Evolutionary conservation across 2,888 invertebrate genomes (phyloP).

Genomic region (Lepidochrysops patricia): DNA sequence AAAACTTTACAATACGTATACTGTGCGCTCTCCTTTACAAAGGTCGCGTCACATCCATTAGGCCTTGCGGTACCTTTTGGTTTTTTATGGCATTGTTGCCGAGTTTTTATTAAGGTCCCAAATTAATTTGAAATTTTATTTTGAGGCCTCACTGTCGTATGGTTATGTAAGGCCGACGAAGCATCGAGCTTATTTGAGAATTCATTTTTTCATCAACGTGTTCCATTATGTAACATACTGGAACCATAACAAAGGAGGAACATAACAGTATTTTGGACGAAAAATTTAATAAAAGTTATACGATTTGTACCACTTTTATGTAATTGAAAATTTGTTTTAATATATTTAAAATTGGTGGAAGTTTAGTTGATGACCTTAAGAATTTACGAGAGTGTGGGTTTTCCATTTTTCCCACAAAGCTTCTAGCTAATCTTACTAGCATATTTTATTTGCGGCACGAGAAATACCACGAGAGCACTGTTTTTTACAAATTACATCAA

Average conservation of each 20-base stretch:
- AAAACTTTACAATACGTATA: not conserved
- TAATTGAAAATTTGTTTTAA: no score
- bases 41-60: slow-evolving; percentile 26
- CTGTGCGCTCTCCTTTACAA: slow-evolving; percentile 20
- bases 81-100: slow-evolving; percentile 33
- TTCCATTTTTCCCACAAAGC: no score
- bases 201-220: slow-evolving; percentile 4
- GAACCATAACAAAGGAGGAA: not conserved
- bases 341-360: no score
- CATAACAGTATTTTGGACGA: not conserved
- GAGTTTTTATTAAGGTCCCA: slow-evolving; percentile 5
- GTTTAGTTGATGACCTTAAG: no score
- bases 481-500: no score
- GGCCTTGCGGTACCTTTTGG: slow-evolving; percentile 27
- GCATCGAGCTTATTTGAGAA: not conserved
- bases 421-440: no score
- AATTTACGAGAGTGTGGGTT: no score
- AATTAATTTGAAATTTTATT: slow-evolving; percentile 11
- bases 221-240: slow-evolving; percentile 2
- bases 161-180: not conserved
- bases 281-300: not conserved
- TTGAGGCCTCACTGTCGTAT: not conserved
- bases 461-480: no score
- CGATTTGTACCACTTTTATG: not conserved
- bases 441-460: no score